Evolutionary conservation across 2,888 invertebrate species (phyloP), one percentile per base, ranked within the genome.

Genomic region (Elmis aenea): DNA sequence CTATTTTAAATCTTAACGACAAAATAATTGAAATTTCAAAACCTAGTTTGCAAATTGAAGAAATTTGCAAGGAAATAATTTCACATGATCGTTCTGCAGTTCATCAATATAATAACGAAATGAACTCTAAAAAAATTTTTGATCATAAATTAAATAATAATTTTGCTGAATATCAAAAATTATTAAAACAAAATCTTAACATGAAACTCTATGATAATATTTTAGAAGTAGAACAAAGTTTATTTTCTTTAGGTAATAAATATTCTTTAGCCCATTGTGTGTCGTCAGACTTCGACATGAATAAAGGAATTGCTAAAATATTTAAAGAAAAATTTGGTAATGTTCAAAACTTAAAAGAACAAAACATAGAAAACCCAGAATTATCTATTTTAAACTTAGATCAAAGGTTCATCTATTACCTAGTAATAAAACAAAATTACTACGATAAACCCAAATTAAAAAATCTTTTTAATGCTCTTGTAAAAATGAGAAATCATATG

Each of bases 391-490:
- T 24, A 42, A 44, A 16, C 50, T 9, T n/a, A 24, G 26, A 29
- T n/a, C 5, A 26, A 20, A 33, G 14, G 14, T 29, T 11, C 13
- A 29, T 28, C n/a, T 28, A 23, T 11, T 36, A 45, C 25, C 13
- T 38, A 20, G 34, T 41, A 27, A 31, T 15, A 14, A 44, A 32
- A 42, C 22, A 26, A 6, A 42, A 46, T 28, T 33, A 48, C 35
- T 49, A 40, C 44, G 49, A 53, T 26, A 48, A 43, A 30, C 36
- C 45, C 11, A 30, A 33, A 5, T 51, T 54, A 37, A 35, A 48
- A 42, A 41, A 52, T 41, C 25, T 51, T 27, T 53, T 51, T 38
- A 25, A 48, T 20, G 15, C 25, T 5, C 25, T 39, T 5, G n/a
- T 30, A 6, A 39, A 39, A 18, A 10, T 34, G 11, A 28, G 23